Conservation (phyloP, 92 coral and sea anemone species). For the Blastomussa wellsi region DNA sequence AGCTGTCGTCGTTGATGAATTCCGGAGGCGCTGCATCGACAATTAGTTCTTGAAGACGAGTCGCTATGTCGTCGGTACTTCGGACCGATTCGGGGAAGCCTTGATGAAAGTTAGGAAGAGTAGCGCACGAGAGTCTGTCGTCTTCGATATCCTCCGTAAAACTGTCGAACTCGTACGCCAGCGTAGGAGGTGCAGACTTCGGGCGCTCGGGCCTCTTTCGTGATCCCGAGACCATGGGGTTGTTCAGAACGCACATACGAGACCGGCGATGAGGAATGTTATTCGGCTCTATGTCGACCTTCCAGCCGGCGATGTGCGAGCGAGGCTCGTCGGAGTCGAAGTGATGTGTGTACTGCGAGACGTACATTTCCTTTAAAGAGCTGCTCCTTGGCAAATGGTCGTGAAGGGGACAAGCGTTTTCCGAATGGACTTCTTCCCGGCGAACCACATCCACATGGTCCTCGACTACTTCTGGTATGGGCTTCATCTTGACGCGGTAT, state of each 20-base stretch:
- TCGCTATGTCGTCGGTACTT: slow-evolving; percentile 55
- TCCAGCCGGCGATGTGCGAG: slow-evolving; percentile 93
- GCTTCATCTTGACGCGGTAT: slow-evolving; percentile 71
- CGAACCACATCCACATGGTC: slow-evolving; percentile 48
- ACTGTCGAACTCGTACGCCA: slow-evolving; percentile 34
- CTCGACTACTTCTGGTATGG: slow-evolving; percentile 63
- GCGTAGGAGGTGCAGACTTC: slow-evolving; percentile 81
- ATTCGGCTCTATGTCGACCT: slow-evolving; percentile 81
- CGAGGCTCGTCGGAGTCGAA: slow-evolving; percentile 80
- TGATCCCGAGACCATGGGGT: slow-evolving; percentile 70
- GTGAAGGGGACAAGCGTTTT: slow-evolving; percentile 36
- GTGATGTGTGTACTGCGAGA: slow-evolving; percentile 83
- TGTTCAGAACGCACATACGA: slow-evolving; percentile 81
- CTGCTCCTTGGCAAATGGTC: slow-evolving; percentile 57
- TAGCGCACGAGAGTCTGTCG: slow-evolving; percentile 45
- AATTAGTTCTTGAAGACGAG: slow-evolving; percentile 52
- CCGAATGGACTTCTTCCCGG: slow-evolving; percentile 49
- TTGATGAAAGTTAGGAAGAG: slow-evolving; percentile 48
- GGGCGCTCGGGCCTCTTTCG: slow-evolving; percentile 69
- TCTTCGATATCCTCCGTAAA: slow-evolving; percentile 48
- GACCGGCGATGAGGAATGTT: slow-evolving; percentile 83
- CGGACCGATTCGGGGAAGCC: slow-evolving; percentile 34
- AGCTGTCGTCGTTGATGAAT: slow-evolving; percentile 70
- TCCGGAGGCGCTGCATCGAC: slow-evolving; percentile 63
- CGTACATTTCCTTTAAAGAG: slow-evolving; percentile 80